A percentile compares a stretch with the other conserved stretches of the same genome.
Conservation (phyloP, 2,888 invertebrate genomes). For the Horisme vitalbata region DNA sequence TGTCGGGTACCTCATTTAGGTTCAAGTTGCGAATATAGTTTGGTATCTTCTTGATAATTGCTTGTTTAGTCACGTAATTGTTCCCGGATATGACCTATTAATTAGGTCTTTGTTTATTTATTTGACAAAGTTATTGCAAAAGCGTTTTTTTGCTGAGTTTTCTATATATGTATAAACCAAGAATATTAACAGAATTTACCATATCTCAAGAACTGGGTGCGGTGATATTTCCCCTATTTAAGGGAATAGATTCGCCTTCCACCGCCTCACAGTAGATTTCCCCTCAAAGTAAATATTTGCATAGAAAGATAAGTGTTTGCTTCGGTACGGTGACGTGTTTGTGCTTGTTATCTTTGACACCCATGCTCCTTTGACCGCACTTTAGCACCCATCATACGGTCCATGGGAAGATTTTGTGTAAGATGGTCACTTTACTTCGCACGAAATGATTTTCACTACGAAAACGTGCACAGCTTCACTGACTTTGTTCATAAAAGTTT, state of each 20-base stretch:
- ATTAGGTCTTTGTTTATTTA: too few species aligned
- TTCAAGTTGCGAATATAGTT: too few species aligned
- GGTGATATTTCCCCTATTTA: slow-evolving; percentile 12
- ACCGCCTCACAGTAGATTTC: slow-evolving; percentile 18
- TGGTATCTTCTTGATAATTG: too few species aligned
- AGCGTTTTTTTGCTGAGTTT: too few species aligned
- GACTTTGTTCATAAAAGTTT: slow-evolving; percentile 24
- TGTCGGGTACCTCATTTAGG: neutral
- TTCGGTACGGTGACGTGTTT: slow-evolving; percentile 24
- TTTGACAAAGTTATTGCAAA: too few species aligned
- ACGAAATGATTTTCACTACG: slow-evolving; percentile 15
- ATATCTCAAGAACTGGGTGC: slow-evolving; percentile 1
- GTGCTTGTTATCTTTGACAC: slow-evolving; percentile 30
- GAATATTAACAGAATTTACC: too few species aligned
- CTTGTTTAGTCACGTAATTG: too few species aligned
- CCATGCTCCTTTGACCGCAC: slow-evolving; percentile 28
- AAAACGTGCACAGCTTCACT: slow-evolving; percentile 19
- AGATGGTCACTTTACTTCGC: slow-evolving; percentile 16
- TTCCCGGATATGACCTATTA: too few species aligned
- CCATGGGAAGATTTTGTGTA: slow-evolving; percentile 11
- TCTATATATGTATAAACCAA: too few species aligned
- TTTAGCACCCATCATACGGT: slow-evolving; percentile 14
- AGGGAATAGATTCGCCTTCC: slow-evolving; percentile 26
- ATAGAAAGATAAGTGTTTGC: slow-evolving; percentile 28
- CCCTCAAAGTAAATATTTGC: slow-evolving; percentile 29